These are phyloP conservation scores for Sarcophaga caerulescens DNA, from an alignment of 2,888 invertebrate species.

Conservation along the genomic window DNA sequence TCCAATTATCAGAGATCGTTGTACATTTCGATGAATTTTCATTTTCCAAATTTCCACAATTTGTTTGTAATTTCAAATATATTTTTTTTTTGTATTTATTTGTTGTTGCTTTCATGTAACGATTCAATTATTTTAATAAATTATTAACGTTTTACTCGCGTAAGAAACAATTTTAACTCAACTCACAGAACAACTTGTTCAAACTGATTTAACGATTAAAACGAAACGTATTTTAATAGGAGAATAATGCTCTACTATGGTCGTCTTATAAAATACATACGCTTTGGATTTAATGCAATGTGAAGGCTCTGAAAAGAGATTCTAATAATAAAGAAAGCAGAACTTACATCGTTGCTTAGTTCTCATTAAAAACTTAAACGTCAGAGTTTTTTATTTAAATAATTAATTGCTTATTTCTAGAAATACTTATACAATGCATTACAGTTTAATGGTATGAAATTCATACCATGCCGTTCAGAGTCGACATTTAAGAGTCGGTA, in stretches of 20 bases:
- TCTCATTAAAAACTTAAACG: too few relatives aligned
- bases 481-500: too few relatives aligned
- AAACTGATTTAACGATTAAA: constrained; percentile 30
- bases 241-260: neutral
- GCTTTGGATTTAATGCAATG: too few relatives aligned
- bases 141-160: neutral
- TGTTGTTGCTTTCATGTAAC: neutral
- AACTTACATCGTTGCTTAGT: too few relatives aligned
- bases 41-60: constrained; percentile 24
- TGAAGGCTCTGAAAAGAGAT: too few relatives aligned
- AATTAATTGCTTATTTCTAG: too few relatives aligned
- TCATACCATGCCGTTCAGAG: too few relatives aligned
- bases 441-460: too few relatives aligned
- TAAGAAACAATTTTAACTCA: constrained; percentile 32
- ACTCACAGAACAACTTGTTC: constrained; percentile 27
- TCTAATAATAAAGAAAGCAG: too few relatives aligned
- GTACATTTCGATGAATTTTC: constrained; percentile 35
- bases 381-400: too few relatives aligned
- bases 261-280: too few relatives aligned
- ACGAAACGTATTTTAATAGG: constrained; percentile 23
- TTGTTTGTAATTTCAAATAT: neutral
- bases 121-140: neutral
- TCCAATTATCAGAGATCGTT: constrained; percentile 4
- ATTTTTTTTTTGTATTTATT: neutral
- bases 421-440: too few relatives aligned